Percentiles rank a stretch among this genome's conserved stretches.
Evolutionary conservation across 2,888 invertebrate genomes (phyloP).

Genomic region (Agriotes lineatus): DNA sequence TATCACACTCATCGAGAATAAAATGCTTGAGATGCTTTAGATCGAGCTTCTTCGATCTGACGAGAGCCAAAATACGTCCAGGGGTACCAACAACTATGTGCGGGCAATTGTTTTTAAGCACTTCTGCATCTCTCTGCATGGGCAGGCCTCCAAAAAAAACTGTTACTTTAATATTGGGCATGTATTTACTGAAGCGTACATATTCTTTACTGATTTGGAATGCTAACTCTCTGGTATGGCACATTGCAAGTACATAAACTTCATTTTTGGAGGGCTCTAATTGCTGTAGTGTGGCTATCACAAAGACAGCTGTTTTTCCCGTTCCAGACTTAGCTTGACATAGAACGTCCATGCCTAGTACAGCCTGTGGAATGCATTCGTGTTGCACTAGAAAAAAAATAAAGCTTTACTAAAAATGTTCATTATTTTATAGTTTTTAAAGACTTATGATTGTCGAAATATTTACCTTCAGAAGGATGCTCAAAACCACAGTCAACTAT

Average conservation of each 20-base stretch:
- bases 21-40: slow-evolving; percentile 98
- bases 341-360: slow-evolving; percentile 98
- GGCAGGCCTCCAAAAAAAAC: slow-evolving; percentile 99
- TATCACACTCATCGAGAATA: slow-evolving; percentile 99
- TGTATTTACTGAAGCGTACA: slow-evolving; percentile 98
- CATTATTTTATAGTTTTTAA: too few relatives aligned
- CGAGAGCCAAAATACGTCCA: slow-evolving; percentile 95
- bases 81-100: slow-evolving; percentile 99
- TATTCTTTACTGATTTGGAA: slow-evolving; percentile 99
- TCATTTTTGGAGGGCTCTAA: slow-evolving; percentile 96
- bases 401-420: too few relatives aligned
- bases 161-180: slow-evolving; percentile 93
- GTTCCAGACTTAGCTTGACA: slow-evolving; percentile 99
- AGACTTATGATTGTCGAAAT: too few relatives aligned
- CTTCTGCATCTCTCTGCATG: slow-evolving; percentile 96
- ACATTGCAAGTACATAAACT: slow-evolving; percentile 98
- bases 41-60: slow-evolving; percentile 91
- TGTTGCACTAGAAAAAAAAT: too few relatives aligned
- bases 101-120: slow-evolving; percentile 94
- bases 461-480: slow-evolving; percentile 97
- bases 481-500: slow-evolving; percentile 99
- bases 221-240: slow-evolving; percentile 98
- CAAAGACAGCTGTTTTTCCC: slow-evolving; percentile 99
- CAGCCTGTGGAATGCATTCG: slow-evolving; percentile 99
- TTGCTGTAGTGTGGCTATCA: slow-evolving; percentile 97